These are phyloP conservation scores for Notodonta dromedarius DNA, from an alignment of 2,888 invertebrate species.

Conservation along the genomic window DNA sequence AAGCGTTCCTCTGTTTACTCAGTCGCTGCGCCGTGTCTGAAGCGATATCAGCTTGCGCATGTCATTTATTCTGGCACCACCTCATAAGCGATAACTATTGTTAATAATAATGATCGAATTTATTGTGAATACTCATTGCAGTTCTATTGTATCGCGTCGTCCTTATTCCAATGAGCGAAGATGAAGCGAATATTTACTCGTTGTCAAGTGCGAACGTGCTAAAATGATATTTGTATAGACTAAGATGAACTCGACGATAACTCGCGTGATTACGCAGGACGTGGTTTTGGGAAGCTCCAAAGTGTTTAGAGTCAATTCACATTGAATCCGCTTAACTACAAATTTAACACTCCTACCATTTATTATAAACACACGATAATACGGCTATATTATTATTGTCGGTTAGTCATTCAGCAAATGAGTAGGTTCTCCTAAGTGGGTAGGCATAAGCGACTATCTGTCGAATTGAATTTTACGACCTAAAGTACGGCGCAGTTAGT, in stretches of 20 bases:
- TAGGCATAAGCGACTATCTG: too few relatives aligned
- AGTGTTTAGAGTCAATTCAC: neutral
- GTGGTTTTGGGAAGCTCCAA: neutral
- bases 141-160: constrained; percentile 6
- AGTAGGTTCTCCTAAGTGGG: too few relatives aligned
- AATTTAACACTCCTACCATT: too few relatives aligned
- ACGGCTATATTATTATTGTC: neutral
- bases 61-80: constrained; percentile 14
- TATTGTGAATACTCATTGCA: neutral
- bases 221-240: constrained; percentile 15
- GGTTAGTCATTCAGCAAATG: constrained; percentile 1
- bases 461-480: too few relatives aligned
- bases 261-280: neutral
- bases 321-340: neutral
- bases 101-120: neutral
- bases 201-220: constrained; percentile 5
- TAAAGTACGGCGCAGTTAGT: too few relatives aligned
- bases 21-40: constrained; percentile 17
- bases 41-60: constrained; percentile 36
- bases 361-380: neutral
- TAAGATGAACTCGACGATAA: constrained; percentile 18
- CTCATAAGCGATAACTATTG: constrained; percentile 22
- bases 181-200: constrained; percentile 32
- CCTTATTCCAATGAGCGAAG: constrained; percentile 22
- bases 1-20: constrained; percentile 19